Evolutionary conservation across 1,140 invertebrate species (phyloP).

Genomic region (Fopius arisanus): DNA sequence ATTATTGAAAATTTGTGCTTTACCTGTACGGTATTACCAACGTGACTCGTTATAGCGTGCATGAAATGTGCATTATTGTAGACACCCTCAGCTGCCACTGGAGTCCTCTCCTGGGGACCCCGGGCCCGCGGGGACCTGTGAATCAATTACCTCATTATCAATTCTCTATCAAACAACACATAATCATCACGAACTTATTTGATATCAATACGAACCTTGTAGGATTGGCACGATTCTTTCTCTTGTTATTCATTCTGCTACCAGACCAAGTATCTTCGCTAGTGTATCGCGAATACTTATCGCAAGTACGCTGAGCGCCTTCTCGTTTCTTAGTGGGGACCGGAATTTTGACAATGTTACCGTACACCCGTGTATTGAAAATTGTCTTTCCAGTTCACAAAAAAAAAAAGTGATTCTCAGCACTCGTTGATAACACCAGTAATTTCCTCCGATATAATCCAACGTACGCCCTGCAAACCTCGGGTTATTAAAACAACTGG

Average conservation of each 20-base stretch:
- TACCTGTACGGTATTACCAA: conserved; percentile 82
- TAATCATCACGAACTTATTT: neutral
- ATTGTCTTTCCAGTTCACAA: conserved; percentile 2
- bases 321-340: conserved; percentile 68
- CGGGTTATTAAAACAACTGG: neutral
- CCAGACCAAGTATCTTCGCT: conserved; percentile 53
- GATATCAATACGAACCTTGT: conserved; percentile 50
- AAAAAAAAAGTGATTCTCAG: neutral
- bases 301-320: conserved; percentile 64
- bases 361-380: conserved; percentile 19
- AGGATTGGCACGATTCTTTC: conserved; percentile 63
- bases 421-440: neutral
- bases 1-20: no score
- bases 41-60: conserved; percentile 82
- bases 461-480: neutral
- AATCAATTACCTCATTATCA: neutral
- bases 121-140: conserved; percentile 70
- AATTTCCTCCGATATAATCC: neutral
- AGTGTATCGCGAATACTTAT: conserved; percentile 59
- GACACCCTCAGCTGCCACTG: conserved; percentile 77
- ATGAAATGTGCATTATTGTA: conserved; percentile 88
- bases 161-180: neutral
- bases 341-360: conserved; percentile 69
- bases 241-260: conserved; percentile 64
- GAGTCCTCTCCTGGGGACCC: conserved; percentile 61